Evolutionary conservation across 2,797 vertebrate genomes (phyloP).

Genomic region (Rallus crepitans): DNA sequence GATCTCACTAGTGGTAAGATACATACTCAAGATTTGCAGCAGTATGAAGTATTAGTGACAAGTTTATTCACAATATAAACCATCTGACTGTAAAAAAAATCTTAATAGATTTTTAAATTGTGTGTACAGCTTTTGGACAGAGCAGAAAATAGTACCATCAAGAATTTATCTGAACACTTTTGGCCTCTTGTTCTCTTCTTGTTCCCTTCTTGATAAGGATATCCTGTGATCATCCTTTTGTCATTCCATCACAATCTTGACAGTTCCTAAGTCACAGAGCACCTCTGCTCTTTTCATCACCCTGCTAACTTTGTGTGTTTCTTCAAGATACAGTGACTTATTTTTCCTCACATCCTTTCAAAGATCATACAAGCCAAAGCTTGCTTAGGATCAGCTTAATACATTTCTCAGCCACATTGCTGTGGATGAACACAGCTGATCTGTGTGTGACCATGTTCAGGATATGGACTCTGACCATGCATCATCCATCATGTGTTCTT

Average conservation of each 20-base stretch:
- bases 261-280: neutral
- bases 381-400: neutral
- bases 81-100: neutral
- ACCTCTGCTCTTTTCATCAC: conserved; percentile 33
- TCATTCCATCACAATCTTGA: conserved; percentile 55
- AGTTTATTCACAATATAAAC: neutral
- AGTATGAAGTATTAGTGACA: neutral
- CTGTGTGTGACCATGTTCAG: neutral
- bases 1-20: neutral
- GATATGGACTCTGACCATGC: neutral
- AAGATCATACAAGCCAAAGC: neutral
- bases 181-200: neutral
- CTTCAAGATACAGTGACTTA: conserved; percentile 20
- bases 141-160: neutral
- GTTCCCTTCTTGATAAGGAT: neutral
- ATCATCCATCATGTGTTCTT: neutral
- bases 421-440: neutral
- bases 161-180: neutral
- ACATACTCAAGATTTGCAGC: neutral
- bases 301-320: conserved; percentile 37
- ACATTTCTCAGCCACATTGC: neutral
- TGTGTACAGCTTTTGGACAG: neutral
- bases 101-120: neutral
- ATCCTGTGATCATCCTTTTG: neutral
- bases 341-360: neutral